These are phyloP conservation scores for Catostomus latipinnis DNA, from an alignment of 2,797 vertebrate species.

Conservation along the genomic window DNA sequence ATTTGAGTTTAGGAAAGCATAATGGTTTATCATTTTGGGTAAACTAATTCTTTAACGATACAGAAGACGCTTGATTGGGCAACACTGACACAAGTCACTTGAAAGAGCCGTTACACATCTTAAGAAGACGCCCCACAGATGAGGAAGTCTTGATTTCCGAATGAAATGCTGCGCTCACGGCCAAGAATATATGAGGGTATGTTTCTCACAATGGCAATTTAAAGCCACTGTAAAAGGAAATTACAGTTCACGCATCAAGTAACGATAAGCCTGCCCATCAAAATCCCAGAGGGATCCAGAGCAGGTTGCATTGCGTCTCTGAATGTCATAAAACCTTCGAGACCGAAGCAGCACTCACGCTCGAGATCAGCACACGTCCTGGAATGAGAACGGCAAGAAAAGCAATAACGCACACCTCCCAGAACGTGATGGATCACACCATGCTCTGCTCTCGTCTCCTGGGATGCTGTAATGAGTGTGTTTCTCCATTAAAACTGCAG, in stretches of 20 bases:
- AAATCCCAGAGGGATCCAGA: background rate
- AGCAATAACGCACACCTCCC: constrained; percentile 47
- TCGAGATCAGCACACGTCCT: background rate
- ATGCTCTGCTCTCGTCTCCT: constrained; percentile 52
- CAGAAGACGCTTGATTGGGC: too few species aligned
- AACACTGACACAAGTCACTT: too few species aligned
- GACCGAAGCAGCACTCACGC: background rate
- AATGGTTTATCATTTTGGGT: too few species aligned
- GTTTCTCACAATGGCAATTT: too few species aligned
- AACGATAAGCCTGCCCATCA: background rate
- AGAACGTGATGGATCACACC: constrained; percentile 66
- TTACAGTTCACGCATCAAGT: background rate
- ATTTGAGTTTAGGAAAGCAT: too few species aligned
- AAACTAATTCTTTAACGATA: too few species aligned
- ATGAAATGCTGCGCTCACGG: background rate
- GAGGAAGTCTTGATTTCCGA: too few species aligned
- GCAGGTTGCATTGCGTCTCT: background rate
- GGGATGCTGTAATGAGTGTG: constrained; percentile 60
- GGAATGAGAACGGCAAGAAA: constrained; percentile 40
- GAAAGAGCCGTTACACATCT: too few species aligned
- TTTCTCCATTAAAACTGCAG: constrained; percentile 66
- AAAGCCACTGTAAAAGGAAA: background rate
- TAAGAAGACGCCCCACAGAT: too few species aligned
- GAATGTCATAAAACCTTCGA: background rate
- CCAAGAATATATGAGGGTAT: background rate